These are phyloP conservation scores for Apostichopus leukothele DNA, from an alignment of 53 echinoderm and acorn worm genomes.

Conservation along the genomic window DNA sequence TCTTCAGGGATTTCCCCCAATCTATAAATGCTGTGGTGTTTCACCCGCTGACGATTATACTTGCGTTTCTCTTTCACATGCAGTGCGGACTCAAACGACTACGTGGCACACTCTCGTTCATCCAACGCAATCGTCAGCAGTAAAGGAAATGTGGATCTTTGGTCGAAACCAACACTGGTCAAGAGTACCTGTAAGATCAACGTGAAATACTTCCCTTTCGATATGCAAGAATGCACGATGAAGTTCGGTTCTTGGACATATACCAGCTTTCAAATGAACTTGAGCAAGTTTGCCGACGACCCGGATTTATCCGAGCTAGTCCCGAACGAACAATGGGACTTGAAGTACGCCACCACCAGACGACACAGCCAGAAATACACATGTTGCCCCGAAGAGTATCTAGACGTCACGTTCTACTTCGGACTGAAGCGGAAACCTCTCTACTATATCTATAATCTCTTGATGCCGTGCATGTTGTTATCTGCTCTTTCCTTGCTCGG, in stretches of 20 bases:
- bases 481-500: slow-evolving; percentile 90
- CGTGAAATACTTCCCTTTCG: slow-evolving; percentile 98
- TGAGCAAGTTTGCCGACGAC: slow-evolving; percentile 50
- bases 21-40: no score
- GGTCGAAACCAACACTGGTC: slow-evolving; percentile 94
- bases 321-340: slow-evolving; percentile 91
- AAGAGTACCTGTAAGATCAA: slow-evolving; percentile 95
- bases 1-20: no score
- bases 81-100: slow-evolving; percentile 95
- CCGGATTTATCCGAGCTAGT: slow-evolving; percentile 76
- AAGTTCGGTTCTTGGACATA: slow-evolving; percentile 99
- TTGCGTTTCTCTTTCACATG: no score
- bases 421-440: slow-evolving; percentile 88
- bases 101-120: slow-evolving; percentile 79
- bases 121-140: slow-evolving; percentile 79
- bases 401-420: slow-evolving; percentile 93
- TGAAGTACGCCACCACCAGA: slow-evolving; percentile 75
- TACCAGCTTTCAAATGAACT: slow-evolving; percentile 86
- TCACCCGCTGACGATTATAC: no score
- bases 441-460: slow-evolving; percentile 95
- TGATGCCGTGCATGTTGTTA: slow-evolving; percentile 96
- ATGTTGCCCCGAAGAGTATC: slow-evolving; percentile 88
- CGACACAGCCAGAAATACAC: slow-evolving; percentile 69
- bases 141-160: slow-evolving; percentile 67
- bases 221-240: slow-evolving; percentile 91